Evolutionary conservation across 2,113 vertebrate species (phyloP).

Genomic region (Nanorana parkeri): DNA sequence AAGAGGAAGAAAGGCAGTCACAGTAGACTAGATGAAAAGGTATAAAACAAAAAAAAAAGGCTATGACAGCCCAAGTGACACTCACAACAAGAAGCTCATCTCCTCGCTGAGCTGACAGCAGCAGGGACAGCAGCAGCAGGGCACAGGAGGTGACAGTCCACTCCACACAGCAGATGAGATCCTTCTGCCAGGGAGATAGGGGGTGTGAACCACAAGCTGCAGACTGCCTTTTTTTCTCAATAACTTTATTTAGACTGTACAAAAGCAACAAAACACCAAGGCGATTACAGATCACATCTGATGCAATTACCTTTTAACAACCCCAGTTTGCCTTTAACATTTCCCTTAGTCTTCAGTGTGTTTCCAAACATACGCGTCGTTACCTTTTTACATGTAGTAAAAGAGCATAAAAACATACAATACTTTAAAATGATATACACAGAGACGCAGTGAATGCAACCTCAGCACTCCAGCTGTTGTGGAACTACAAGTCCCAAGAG

Average conservation of each 20-base stretch:
- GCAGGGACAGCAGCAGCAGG: slow-evolving; percentile 6
- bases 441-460: no score
- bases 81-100: slow-evolving; percentile 59
- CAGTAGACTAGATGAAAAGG: no score
- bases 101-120: slow-evolving; percentile 50
- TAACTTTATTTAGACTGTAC: slow-evolving; percentile 44
- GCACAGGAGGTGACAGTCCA: slow-evolving; percentile 48
- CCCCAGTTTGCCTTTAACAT: no score
- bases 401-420: no score
- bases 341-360: no score
- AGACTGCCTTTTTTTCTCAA: slow-evolving; percentile 45
- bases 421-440: no score
- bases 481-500: no score
- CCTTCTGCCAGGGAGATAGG: slow-evolving; percentile 53
- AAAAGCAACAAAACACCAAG: slow-evolving; percentile 1
- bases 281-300: background rate
- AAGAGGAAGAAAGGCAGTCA: background rate
- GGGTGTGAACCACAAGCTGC: slow-evolving; percentile 54
- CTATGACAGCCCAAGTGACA: slow-evolving; percentile 11
- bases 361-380: no score
- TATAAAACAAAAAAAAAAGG: no score
- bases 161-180: slow-evolving; percentile 44
- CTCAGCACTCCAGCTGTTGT: no score
- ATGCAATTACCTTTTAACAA: no score
- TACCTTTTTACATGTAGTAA: no score